These are phyloP conservation scores for Ceriagrion tenellum DNA, from an alignment of 2,888 invertebrate species.

Conservation along the genomic window DNA sequence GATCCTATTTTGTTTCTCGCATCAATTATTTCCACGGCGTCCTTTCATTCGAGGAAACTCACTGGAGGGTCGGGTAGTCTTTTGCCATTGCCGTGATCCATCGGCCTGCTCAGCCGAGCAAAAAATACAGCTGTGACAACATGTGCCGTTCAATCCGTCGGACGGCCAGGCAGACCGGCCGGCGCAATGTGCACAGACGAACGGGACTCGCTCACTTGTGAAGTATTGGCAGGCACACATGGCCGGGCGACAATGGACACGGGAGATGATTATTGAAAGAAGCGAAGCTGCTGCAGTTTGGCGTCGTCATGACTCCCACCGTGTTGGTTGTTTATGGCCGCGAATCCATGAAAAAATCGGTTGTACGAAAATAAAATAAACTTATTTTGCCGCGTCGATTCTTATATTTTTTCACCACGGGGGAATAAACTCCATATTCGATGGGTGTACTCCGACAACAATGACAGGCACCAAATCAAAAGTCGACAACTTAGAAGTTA, in stretches of 20 bases:
- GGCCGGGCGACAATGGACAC: background rate
- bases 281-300: background rate
- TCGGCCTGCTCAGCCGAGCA: background rate
- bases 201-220: background rate
- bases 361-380: background rate
- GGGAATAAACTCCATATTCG: background rate
- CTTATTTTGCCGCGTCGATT: background rate
- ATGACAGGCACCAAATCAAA: too few relatives aligned
- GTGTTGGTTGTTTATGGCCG: background rate
- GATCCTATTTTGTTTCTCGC: constrained; percentile 40
- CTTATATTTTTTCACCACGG: background rate
- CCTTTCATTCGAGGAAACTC: constrained; percentile 48
- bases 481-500: too few relatives aligned
- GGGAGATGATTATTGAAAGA: constrained; percentile 26
- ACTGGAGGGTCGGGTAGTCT: background rate
- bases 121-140: constrained; percentile 32
- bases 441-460: background rate
- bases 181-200: background rate
- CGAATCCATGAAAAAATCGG: background rate
- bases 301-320: background rate
- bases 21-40: constrained; percentile 34
- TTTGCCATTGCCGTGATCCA: background rate
- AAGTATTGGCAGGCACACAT: constrained; percentile 1
- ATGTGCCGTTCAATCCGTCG: background rate
- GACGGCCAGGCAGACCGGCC: background rate